Percentiles rank a stretch among this genome's conserved stretches.
Evolutionary conservation across 2,888 invertebrate genomes (phyloP).

Genomic region (Ectemnius continuus): DNA sequence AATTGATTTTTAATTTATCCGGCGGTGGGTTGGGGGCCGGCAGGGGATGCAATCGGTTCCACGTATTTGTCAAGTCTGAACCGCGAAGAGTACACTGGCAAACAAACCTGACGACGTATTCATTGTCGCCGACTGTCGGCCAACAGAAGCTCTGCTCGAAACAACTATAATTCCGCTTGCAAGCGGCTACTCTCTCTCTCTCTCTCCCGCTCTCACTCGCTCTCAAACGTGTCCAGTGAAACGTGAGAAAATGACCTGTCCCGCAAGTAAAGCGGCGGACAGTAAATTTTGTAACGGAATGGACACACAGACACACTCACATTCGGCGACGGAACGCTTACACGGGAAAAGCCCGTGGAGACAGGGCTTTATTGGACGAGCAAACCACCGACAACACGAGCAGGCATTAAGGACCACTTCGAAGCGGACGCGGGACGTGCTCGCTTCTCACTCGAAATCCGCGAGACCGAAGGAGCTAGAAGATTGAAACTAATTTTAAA

Average conservation of each 20-base stretch:
- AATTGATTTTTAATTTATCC: slow-evolving; percentile 72
- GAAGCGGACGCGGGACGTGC: background rate
- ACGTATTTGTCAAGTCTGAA: slow-evolving; percentile 69
- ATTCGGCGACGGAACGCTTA: too few relatives aligned
- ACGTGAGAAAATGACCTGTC: slow-evolving; percentile 8
- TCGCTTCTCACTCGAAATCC: too few relatives aligned
- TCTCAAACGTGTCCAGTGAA: background rate
- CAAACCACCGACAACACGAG: background rate
- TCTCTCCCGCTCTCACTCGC: background rate
- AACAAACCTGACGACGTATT: slow-evolving; percentile 56
- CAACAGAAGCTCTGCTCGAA: too few relatives aligned
- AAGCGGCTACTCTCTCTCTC: background rate
- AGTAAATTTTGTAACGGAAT: too few relatives aligned
- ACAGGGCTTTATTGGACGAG: too few relatives aligned
- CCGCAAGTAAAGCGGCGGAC: background rate
- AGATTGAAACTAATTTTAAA: background rate
- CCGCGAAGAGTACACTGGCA: slow-evolving; percentile 58
- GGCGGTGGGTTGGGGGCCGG: slow-evolving; percentile 24
- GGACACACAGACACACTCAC: too few relatives aligned
- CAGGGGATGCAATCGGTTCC: slow-evolving; percentile 44
- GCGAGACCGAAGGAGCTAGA: too few relatives aligned
- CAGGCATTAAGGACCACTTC: background rate
- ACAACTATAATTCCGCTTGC: slow-evolving; percentile 32
- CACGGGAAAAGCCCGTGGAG: too few relatives aligned
- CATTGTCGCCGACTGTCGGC: slow-evolving; percentile 42